These are phyloP conservation scores for Pediacus dermestoides DNA, from an alignment of 2,888 invertebrate genomes.

Conservation along the genomic window DNA sequence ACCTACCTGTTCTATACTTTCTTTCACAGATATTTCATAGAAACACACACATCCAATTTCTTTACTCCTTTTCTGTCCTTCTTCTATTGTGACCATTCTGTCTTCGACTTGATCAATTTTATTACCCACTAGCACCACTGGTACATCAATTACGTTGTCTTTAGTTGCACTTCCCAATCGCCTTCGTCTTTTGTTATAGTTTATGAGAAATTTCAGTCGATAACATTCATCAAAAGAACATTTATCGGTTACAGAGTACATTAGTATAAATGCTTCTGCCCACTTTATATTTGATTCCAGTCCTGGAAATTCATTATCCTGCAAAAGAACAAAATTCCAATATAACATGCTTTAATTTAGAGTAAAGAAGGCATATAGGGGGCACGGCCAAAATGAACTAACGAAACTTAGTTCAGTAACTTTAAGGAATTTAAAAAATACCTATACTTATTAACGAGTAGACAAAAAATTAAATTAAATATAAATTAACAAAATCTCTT, in stretches of 20 bases:
- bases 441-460: too few species aligned
- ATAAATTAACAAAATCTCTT: too few species aligned
- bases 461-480: too few species aligned
- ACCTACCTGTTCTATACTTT: constrained; percentile 74
- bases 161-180: constrained; percentile 59
- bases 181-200: constrained; percentile 71
- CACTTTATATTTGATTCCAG: constrained; percentile 79
- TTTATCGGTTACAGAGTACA: constrained; percentile 86
- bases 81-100: constrained; percentile 74
- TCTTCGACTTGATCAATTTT: constrained; percentile 76
- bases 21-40: constrained; percentile 81
- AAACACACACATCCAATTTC: constrained; percentile 80
- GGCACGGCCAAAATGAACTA: too few species aligned
- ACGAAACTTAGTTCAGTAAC: too few species aligned
- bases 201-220: constrained; percentile 75
- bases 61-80: constrained; percentile 69
- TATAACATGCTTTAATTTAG: too few species aligned
- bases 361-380: too few species aligned
- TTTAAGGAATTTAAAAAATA: not conserved
- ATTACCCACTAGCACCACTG: constrained; percentile 79
- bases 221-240: constrained; percentile 86
- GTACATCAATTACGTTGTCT: constrained; percentile 64
- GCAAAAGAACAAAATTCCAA: constrained; percentile 25
- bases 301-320: constrained; percentile 67
- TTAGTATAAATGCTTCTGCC: constrained; percentile 83